phyloP scores from a whole-genome alignment of 2,113 vertebrate genomes.

The Percopsis transmontana region DNA sequence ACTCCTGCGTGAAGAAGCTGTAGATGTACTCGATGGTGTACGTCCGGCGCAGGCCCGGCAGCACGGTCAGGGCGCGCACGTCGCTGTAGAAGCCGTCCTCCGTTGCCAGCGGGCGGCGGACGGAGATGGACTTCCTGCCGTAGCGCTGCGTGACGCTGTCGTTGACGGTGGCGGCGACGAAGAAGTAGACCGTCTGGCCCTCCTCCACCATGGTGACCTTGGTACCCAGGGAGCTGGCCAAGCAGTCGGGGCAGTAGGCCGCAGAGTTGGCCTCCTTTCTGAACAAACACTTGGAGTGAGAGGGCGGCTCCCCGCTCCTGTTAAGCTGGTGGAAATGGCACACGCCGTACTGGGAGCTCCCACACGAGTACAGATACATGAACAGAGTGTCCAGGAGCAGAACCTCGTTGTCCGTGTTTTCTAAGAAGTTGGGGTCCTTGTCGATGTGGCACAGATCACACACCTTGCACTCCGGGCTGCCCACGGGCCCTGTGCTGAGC shows the following conservation, averaged over 20 bases:
- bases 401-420: conserved; percentile 84
- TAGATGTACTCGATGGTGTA: conserved; percentile 88
- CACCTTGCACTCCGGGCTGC: conserved; percentile 79
- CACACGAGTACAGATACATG: conserved; percentile 87
- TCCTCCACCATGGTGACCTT: conserved; percentile 84
- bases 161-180: conserved; percentile 85
- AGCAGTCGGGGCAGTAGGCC: conserved; percentile 84
- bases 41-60: conserved; percentile 72
- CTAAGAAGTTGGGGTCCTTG: conserved; percentile 43
- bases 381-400: conserved; percentile 84
- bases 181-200: conserved; percentile 82
- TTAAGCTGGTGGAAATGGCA: conserved; percentile 86
- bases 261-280: conserved; percentile 74
- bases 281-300: conserved; percentile 83
- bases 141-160: conserved; percentile 79
- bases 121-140: conserved; percentile 84
- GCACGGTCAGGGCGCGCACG: conserved; percentile 83
- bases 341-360: conserved; percentile 83
- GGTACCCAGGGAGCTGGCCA: conserved; percentile 89
- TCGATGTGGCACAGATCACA: conserved; percentile 79
- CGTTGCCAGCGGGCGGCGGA: conserved; percentile 84
- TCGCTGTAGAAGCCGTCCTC: conserved; percentile 81
- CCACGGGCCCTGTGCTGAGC: conserved; percentile 84
- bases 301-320: conserved; percentile 55
- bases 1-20: conserved; percentile 80